Conservation (phyloP, 37 sponge, comb jelly and placozoan species). For the Mnemiopsis leidyi region DNA sequence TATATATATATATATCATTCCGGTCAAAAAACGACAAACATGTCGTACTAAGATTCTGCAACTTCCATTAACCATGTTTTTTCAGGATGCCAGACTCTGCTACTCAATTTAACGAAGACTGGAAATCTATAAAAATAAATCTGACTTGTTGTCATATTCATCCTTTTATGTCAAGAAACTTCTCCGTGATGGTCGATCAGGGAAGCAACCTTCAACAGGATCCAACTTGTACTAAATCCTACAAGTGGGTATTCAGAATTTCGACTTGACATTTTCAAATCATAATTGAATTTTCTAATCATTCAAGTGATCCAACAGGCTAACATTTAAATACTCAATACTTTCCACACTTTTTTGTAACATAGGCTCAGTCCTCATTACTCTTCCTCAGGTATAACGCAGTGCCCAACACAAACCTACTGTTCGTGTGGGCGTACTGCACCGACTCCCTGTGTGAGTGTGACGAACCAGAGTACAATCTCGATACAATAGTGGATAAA, state of each 20-base stretch:
- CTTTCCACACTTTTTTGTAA: no score
- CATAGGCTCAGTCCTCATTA: no score
- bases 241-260: not conserved
- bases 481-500: not conserved
- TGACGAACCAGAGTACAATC: not conserved
- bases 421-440: constrained; percentile 14
- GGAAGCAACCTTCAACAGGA: not conserved
- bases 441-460: not conserved
- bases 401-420: constrained; percentile 35
- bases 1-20: no score
- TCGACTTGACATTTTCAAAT: no score
- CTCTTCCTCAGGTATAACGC: not conserved
- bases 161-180: constrained; percentile 24
- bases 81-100: not conserved
- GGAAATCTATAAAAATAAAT: not conserved
- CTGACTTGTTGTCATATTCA: constrained; percentile 24
- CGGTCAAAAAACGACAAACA: no score
- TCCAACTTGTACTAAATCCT: not conserved
- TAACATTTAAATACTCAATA: no score
- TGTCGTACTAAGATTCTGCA: no score
- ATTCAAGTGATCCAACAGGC: no score
- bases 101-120: constrained; percentile 15
- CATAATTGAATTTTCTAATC: no score
- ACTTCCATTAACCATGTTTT: no score
- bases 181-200: not conserved